Evolutionary conservation across 2,113 vertebrate genomes (phyloP).

Genomic region (Hyla sarda): DNA sequence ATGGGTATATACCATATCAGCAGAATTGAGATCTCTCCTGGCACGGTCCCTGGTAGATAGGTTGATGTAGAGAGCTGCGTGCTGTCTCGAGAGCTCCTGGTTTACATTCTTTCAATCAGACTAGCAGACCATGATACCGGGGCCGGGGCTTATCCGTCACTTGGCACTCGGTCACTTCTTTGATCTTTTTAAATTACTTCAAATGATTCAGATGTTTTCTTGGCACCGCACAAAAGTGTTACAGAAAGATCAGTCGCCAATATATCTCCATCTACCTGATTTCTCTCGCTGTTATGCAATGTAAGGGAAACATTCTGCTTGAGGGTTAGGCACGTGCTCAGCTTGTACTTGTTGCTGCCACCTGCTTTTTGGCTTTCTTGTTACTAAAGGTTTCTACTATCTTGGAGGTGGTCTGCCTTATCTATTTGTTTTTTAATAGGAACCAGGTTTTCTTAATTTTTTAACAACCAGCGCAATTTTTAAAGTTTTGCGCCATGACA

Average conservation of each 20-base stretch:
- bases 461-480: no score
- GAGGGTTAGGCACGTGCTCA: no score
- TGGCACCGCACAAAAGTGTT: slow-evolving; percentile 31
- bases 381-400: no score
- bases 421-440: no score
- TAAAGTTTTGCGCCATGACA: no score
- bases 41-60: neutral
- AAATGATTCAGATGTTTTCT: slow-evolving; percentile 27
- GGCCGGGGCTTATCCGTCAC: neutral
- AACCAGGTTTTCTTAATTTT: no score
- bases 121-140: slow-evolving; percentile 54
- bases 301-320: no score
- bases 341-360: no score
- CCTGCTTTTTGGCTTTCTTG: no score
- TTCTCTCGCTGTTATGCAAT: neutral
- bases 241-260: neutral
- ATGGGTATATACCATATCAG: neutral
- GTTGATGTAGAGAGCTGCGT: neutral
- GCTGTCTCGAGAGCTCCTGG: slow-evolving; percentile 5
- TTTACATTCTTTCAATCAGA: slow-evolving; percentile 46
- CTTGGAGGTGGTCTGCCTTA: no score
- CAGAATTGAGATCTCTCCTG: neutral
- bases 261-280: neutral
- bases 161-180: slow-evolving; percentile 23
- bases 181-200: slow-evolving; percentile 27